Conservation (phyloP, 2,797 vertebrate species). For the Australoheros facetus region DNA sequence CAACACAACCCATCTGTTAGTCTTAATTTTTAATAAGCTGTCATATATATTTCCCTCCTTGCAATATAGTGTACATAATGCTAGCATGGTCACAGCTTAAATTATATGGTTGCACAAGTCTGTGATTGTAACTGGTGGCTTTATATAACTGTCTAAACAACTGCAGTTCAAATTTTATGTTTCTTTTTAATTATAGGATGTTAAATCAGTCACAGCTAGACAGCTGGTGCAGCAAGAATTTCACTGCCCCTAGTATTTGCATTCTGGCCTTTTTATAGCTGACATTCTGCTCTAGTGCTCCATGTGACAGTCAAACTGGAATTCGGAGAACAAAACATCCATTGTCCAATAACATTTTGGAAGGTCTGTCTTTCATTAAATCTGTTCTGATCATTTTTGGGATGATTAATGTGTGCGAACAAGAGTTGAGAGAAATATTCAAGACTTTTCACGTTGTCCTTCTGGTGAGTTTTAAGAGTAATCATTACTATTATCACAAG, state of each 20-base stretch:
- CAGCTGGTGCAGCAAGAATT: background rate
- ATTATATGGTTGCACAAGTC: background rate
- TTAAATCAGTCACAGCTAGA: background rate
- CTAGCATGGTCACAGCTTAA: background rate
- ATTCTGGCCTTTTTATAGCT: no score
- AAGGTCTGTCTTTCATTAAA: no score
- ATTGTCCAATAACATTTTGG: no score
- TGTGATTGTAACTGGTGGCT: background rate
- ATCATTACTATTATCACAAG: no score
- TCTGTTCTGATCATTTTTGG: no score
- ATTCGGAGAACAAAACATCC: no score
- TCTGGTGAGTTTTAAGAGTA: no score
- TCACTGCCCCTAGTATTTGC: background rate
- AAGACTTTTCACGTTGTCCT: no score
- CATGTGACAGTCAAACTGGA: no score
- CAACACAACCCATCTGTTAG: background rate
- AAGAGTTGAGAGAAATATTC: no score
- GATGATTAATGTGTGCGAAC: no score
- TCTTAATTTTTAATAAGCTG: slow-evolving; percentile 21
- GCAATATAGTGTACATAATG: background rate
- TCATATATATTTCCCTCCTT: background rate
- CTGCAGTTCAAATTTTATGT: background rate
- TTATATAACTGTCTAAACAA: background rate
- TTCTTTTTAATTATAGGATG: background rate
- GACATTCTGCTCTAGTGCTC: no score